Conservation (phyloP, 2,797 vertebrate species). For the Trichosurus vulpecula region DNA sequence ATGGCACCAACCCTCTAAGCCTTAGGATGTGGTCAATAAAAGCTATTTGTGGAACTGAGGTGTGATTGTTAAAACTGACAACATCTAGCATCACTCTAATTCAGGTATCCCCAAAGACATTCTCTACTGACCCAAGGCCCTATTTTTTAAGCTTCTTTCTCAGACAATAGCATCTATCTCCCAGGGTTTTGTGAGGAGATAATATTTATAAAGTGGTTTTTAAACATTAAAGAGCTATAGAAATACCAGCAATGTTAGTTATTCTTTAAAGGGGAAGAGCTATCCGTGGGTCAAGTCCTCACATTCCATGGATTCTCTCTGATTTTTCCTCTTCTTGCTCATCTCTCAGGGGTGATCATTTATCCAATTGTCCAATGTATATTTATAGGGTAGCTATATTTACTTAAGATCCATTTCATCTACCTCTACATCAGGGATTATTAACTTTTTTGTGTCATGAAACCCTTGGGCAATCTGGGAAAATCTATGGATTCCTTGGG, state of each 20-base stretch:
- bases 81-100: not conserved
- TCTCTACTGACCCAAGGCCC: not conserved
- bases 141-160: not conserved
- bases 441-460: not conserved
- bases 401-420: not conserved
- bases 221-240: not conserved
- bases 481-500: not conserved
- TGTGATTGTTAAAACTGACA: not conserved
- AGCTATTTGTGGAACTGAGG: too few species aligned
- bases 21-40: too few species aligned
- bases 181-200: not conserved
- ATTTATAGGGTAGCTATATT: not conserved
- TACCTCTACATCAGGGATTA: not conserved
- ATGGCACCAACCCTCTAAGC: not conserved
- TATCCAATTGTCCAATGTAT: not conserved
- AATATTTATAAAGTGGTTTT: not conserved
- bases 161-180: not conserved
- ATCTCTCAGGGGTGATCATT: not conserved
- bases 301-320: not conserved
- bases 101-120: not conserved
- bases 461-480: not conserved
- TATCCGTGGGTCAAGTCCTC: not conserved
- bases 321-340: not conserved
- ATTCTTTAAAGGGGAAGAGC: not conserved
- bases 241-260: not conserved